Evolutionary conservation across 2,888 invertebrate genomes (phyloP).

Genomic region (Melieria omissa): DNA sequence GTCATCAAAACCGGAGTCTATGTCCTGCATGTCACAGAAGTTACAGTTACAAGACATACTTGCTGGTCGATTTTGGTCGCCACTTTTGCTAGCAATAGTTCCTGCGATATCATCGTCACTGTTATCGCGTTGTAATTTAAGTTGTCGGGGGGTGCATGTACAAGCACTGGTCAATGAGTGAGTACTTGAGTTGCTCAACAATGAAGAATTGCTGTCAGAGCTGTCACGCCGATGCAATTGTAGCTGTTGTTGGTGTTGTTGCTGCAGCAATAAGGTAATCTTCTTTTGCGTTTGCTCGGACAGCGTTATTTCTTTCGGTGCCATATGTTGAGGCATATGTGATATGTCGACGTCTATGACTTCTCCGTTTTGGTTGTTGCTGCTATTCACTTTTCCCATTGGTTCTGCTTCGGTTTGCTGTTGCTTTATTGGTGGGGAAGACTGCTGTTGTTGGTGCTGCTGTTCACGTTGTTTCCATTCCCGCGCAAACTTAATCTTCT

Average conservation of each 20-base stretch:
- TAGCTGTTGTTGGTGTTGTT: constrained; percentile 48
- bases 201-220: constrained; percentile 65
- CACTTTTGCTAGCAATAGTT: constrained; percentile 11
- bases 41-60: constrained; percentile 54
- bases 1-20: constrained; percentile 65
- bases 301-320: constrained; percentile 39
- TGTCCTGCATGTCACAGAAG: constrained; percentile 42
- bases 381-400: constrained; percentile 15
- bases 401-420: constrained; percentile 26
- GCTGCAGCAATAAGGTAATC: constrained; percentile 55
- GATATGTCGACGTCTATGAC: constrained; percentile 41
- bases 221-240: constrained; percentile 64
- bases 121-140: constrained; percentile 42
- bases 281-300: constrained; percentile 50
- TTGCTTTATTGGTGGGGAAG: constrained; percentile 22
- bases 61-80: constrained; percentile 41
- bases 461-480: constrained; percentile 64
- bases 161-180: constrained; percentile 56
- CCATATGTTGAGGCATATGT: constrained; percentile 1
- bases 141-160: constrained; percentile 54
- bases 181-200: constrained; percentile 64
- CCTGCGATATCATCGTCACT: constrained; percentile 40
- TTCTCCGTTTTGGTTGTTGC: constrained; percentile 33
- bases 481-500: constrained; percentile 66
- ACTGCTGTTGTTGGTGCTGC: constrained; percentile 46